phyloP scores from a whole-genome alignment of 2,888 invertebrate genomes.

The Allacma fusca region DNA sequence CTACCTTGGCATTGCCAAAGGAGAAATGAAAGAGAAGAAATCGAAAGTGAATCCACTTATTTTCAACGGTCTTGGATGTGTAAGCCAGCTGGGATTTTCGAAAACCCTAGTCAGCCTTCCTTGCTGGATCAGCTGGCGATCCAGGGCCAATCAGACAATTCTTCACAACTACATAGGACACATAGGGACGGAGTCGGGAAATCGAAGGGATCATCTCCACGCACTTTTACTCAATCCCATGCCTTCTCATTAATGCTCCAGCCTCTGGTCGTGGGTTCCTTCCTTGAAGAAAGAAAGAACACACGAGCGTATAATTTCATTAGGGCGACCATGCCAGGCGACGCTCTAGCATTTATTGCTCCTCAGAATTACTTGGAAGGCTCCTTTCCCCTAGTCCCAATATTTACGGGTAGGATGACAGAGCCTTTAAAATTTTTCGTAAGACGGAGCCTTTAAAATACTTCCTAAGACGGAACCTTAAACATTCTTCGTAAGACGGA shows the following conservation, averaged over 20 bases:
- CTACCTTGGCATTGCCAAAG: not conserved
- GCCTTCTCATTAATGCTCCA: constrained; percentile 11
- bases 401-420: not conserved
- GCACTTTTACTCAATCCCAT: constrained; percentile 14
- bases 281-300: not conserved
- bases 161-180: constrained; percentile 5
- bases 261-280: not conserved
- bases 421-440: not conserved
- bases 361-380: not conserved
- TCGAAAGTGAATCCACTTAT: constrained; percentile 42
- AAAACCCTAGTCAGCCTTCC: constrained; percentile 25
- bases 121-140: constrained; percentile 22
- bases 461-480: no score
- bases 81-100: constrained; percentile 43
- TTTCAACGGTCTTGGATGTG: constrained; percentile 24
- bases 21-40: constrained; percentile 34
- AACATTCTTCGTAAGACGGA: no score
- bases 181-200: not conserved
- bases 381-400: not conserved
- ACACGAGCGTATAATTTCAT: constrained; percentile 3
- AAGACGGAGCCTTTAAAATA: no score
- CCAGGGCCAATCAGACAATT: constrained; percentile 17
- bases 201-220: constrained; percentile 1
- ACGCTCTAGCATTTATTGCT: not conserved
- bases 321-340: not conserved